phyloP scores from a whole-genome alignment of 2,797 vertebrate species.

The Uromys caudimaculatus region DNA sequence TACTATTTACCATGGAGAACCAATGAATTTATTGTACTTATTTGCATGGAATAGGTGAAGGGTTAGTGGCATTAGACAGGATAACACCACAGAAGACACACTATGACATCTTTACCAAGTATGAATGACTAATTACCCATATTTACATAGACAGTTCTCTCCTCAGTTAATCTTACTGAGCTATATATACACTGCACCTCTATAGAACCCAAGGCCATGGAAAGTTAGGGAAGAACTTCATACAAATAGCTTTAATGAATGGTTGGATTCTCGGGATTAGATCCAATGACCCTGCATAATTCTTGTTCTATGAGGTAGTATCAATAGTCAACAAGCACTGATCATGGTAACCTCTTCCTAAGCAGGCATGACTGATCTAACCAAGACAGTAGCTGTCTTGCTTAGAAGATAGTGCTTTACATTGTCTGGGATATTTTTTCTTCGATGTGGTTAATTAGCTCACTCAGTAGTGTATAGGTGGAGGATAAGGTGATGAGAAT shows the following conservation, averaged over 20 bases:
- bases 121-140: neutral
- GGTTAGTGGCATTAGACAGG: neutral
- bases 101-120: neutral
- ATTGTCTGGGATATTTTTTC: neutral
- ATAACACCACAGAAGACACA: neutral
- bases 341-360: neutral
- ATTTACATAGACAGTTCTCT: neutral
- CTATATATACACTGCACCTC: neutral
- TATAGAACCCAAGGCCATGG: neutral
- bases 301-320: neutral
- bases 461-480: neutral
- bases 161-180: neutral
- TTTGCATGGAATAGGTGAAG: neutral
- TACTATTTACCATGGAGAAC: neutral
- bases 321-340: neutral
- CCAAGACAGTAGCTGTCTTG: neutral
- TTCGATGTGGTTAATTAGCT: neutral
- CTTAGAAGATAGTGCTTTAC: neutral
- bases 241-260: neutral
- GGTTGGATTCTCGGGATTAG: neutral
- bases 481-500: neutral
- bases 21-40: neutral
- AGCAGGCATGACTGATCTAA: neutral
- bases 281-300: neutral
- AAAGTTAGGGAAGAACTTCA: neutral